Conservation (phyloP, 2,888 invertebrate species). For the Hylaea fasciaria region DNA sequence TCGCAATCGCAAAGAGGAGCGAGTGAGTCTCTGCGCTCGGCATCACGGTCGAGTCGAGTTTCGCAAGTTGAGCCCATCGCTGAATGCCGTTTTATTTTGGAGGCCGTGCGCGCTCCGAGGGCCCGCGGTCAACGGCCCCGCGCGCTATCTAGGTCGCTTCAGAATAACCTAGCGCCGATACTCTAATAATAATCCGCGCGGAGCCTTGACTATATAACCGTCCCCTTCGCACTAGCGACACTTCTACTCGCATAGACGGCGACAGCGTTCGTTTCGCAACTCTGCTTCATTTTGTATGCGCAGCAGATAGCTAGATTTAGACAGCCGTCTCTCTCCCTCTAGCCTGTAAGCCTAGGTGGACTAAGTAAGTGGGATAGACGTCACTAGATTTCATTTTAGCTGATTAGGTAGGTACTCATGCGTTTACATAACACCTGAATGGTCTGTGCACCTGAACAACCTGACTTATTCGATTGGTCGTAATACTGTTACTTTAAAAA, state of each 20-base stretch:
- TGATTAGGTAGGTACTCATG: slow-evolving; percentile 43
- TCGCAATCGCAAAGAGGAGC: slow-evolving; percentile 65
- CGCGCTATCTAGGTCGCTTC: slow-evolving; percentile 82
- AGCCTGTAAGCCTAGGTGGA: slow-evolving; percentile 51
- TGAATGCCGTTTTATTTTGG: slow-evolving; percentile 84
- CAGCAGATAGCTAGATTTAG: slow-evolving; percentile 60
- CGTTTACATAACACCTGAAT: slow-evolving; percentile 60
- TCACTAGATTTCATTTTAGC: slow-evolving; percentile 56
- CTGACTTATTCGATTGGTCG: slow-evolving; percentile 15
- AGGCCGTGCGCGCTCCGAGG: slow-evolving; percentile 81
- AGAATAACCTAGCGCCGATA: slow-evolving; percentile 85
- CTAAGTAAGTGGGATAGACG: slow-evolving; percentile 58
- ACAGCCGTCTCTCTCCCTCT: slow-evolving; percentile 70
- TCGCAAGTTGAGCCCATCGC: slow-evolving; percentile 83
- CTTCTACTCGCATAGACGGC: slow-evolving; percentile 59
- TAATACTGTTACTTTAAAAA: slow-evolving; percentile 1
- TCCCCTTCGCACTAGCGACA: slow-evolving; percentile 74
- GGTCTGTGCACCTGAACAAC: too few species aligned
- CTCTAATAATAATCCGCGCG: slow-evolving; percentile 81
- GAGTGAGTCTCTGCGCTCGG: slow-evolving; percentile 63
- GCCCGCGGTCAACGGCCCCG: slow-evolving; percentile 84
- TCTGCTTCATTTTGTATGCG: slow-evolving; percentile 59
- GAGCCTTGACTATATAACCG: slow-evolving; percentile 73
- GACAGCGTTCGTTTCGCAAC: slow-evolving; percentile 72
- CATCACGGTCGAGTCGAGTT: slow-evolving; percentile 77